Percentiles rank a stretch among this genome's conserved stretches.
phyloP scores from a whole-genome alignment of 2,113 vertebrate genomes.

The Thinocorus orbignyianus region DNA sequence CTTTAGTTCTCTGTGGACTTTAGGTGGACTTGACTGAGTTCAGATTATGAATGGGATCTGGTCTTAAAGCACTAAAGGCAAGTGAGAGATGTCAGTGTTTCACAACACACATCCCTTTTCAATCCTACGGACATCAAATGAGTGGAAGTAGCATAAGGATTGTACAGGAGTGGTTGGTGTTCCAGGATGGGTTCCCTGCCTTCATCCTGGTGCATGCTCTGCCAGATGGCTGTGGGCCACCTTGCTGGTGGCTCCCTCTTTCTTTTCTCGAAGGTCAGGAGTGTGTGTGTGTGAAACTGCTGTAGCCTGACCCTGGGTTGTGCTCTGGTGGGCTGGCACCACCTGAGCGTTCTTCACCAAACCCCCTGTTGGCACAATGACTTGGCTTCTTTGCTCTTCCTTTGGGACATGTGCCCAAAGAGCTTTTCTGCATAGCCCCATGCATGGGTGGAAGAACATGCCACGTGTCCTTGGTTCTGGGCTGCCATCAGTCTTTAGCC shows the following conservation, averaged over 20 bases:
- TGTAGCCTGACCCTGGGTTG: background rate
- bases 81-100: background rate
- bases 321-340: background rate
- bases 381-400: background rate
- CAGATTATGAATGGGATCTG: background rate
- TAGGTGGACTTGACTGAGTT: background rate
- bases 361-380: background rate
- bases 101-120: background rate
- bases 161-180: background rate
- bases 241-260: background rate
- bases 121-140: accelerated
- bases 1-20: background rate
- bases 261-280: background rate
- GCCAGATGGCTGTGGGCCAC: background rate
- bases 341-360: accelerated
- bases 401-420: background rate
- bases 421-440: accelerated
- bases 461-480: background rate
- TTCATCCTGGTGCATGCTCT: background rate
- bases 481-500: background rate
- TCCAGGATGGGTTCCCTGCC: background rate
- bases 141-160: background rate
- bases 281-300: background rate
- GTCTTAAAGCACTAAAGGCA: background rate
- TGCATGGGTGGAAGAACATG: accelerated